Base-by-base conservation (phyloP, 2,113 vertebrate species). In the Mellivora capensis region DNA sequence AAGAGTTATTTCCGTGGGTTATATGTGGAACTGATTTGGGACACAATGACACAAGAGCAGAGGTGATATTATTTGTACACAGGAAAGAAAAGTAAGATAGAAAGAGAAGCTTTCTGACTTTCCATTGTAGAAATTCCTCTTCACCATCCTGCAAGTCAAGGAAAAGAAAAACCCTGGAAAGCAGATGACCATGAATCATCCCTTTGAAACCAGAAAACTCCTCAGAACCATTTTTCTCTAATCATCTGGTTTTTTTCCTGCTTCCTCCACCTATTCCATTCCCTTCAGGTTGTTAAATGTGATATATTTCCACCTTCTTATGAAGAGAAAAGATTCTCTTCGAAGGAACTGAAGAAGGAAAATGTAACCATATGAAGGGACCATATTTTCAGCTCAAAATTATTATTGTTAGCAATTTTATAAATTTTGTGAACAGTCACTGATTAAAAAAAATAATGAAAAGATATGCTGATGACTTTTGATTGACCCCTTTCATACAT, bases 191-290 rank as follows among this genome's bases (percentile, higher is more conserved):
- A 4, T 20, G 18, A 25, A 47, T 27, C 14, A 81, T 27, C 12
- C 11, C 39, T 81, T 27, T 4, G 1, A 69, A 71, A 47, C 9
- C 0, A 29, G 57, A 5, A n/a, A 80, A 20, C 0, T 1, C 11
- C 25, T 37, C 34, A 14, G 44, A 52, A 44, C 13, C 1, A 4
- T 37, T 89, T 95, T 87, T 77, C 44, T 79, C 23, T 74, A 31
- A 77, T 49, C 10, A 77, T 88, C 74, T 86, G 54, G 18, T 81
- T 80, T 90, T 80, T 90, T 49, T 37, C 23, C 39, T 44, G 23
- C 0, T 14, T 42, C 27, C 72, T 47, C 17, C 9, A 72, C 3
- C 31, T 54, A 25, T 42, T 61, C 52, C 54, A 2, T 47, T 49
- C 20, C 23, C 21, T 34, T 85, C 31, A 37, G 52, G 39, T 20